A percentile compares a stretch with the other conserved stretches of the same genome.
These are phyloP conservation scores for Coregonus suidteri DNA, from an alignment of 2,797 vertebrate genomes.

Conservation along the genomic window DNA sequence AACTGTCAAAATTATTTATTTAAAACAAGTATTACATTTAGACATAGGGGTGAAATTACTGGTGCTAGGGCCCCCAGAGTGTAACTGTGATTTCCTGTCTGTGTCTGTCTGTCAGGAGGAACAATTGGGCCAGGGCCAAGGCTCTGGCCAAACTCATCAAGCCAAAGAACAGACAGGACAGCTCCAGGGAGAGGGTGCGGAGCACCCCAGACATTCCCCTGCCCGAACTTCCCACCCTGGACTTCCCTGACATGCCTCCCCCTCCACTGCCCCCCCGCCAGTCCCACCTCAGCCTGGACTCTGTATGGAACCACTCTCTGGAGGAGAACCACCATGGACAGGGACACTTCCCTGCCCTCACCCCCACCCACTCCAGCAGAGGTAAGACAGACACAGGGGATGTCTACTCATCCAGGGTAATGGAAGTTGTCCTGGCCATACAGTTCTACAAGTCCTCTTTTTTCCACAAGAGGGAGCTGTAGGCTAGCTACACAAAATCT, in stretches of 20 bases:
- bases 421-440: too few relatives aligned
- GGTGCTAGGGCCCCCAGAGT: too few relatives aligned
- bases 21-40: too few relatives aligned
- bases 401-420: background rate
- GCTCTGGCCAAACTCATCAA: slow-evolving; percentile 93
- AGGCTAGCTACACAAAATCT: slow-evolving; percentile 8
- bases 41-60: too few relatives aligned
- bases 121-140: slow-evolving; percentile 91
- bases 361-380: slow-evolving; percentile 48
- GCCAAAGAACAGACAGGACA: slow-evolving; percentile 84
- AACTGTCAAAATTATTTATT: too few relatives aligned
- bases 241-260: slow-evolving; percentile 62
- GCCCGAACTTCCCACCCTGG: slow-evolving; percentile 65
- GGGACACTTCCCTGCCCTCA: slow-evolving; percentile 59
- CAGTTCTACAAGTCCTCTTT: background rate
- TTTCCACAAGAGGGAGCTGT: slow-evolving; percentile 29
- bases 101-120: slow-evolving; percentile 76
- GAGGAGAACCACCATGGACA: slow-evolving; percentile 73
- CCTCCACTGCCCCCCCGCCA: slow-evolving; percentile 63
- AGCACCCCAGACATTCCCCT: slow-evolving; percentile 73
- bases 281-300: slow-evolving; percentile 62
- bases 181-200: slow-evolving; percentile 69
- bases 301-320: slow-evolving; percentile 41
- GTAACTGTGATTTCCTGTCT: background rate
- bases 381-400: slow-evolving; percentile 46